Evolutionary conservation across 2,888 invertebrate genomes (phyloP).

Genomic region (Acrobasis consociella): DNA sequence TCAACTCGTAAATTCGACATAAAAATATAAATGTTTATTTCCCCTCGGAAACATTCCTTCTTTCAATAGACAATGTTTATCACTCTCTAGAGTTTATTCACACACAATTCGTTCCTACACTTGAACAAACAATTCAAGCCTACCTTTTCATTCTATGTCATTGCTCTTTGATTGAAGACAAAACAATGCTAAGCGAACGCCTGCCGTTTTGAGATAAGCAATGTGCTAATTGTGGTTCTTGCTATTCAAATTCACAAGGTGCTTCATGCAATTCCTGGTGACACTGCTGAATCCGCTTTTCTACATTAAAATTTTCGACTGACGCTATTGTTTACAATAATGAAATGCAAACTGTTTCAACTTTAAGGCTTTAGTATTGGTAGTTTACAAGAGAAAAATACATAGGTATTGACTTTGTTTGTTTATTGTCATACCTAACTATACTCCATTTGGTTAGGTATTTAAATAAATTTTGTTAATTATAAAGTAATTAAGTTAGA

Average conservation of each 20-base stretch:
- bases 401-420: too few species aligned
- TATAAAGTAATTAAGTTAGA: too few species aligned
- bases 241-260: slow-evolving; percentile 28
- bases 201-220: slow-evolving; percentile 54
- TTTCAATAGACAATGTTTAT: not conserved
- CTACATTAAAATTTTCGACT: not conserved
- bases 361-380: too few species aligned
- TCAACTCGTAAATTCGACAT: too few species aligned
- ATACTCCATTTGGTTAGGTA: too few species aligned
- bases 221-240: slow-evolving; percentile 42
- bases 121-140: not conserved
- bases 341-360: not conserved
- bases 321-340: not conserved
- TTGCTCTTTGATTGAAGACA: slow-evolving; percentile 24
- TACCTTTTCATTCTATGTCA: not conserved
- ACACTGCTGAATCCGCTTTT: not conserved
- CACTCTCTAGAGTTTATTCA: not conserved
- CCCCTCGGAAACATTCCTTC: not conserved
- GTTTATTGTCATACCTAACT: too few species aligned
- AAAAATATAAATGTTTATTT: not conserved
- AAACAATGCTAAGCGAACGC: slow-evolving; percentile 40
- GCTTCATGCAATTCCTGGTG: slow-evolving; percentile 23
- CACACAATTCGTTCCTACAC: not conserved
- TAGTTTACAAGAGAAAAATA: too few species aligned
- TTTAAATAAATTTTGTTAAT: too few species aligned